Base-by-base conservation (phyloP, 1,140 invertebrate species). In the Penaeus japonicus region DNA sequence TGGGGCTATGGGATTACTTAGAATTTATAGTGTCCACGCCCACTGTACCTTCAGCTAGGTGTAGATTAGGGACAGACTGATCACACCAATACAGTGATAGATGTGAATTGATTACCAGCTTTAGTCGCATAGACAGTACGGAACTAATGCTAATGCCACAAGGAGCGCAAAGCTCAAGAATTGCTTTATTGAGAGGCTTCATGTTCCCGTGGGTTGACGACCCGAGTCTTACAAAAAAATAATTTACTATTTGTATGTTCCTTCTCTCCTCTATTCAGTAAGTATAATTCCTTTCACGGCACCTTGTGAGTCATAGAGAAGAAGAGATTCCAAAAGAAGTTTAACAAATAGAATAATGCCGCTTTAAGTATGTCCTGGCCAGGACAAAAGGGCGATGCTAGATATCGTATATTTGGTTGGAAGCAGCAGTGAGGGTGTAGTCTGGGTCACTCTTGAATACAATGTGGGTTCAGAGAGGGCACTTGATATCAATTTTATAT, bases 341-440 rank as follows among this genome's bases (percentile, higher is more conserved):
- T 47, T 47, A 47, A 47, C 47, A 47, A 47, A 47, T 47, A 47
- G 47, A 47, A 47, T 47, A 55, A 27, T 57, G 53, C 53, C 12
- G 22, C 65, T 53, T 22, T 39, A 39, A 62, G 20, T 84, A n/a
- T 84, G 20, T 53, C 10, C 32, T 53, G 65, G 75, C 65, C 83
- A 62, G 20, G 10, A 39, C 55, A 55, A 77, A 80, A 54, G 27
- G n/a, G 24, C 39, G 85, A 86, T 80, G 18, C 27, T 79, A 86
- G 85, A 86, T 86, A 79, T 62, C 24, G 35, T 86, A 65, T 86
- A 86, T 86, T 80, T 86, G 85, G 85, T 53, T 39, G 47, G 24
- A 32, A 54, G 22, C 82, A 73, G 84, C n/a, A 30, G 35, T 55
- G 24, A 77, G 54, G 73, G 75, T 53, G 75, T 24, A 59, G 85